Conservation (phyloP, 2,797 vertebrate genomes). For the Chelon auratus region DNA sequence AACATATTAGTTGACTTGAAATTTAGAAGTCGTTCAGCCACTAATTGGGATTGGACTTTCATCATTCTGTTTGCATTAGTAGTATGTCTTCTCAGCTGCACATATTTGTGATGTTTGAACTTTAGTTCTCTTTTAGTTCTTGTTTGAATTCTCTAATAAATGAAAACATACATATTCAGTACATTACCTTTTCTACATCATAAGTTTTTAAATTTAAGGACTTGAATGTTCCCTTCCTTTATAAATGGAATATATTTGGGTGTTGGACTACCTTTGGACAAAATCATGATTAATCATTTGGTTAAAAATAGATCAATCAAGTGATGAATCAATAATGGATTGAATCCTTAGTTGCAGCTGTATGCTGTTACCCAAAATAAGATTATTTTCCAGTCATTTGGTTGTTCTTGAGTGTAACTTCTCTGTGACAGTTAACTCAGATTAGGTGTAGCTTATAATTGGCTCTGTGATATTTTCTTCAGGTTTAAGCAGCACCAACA, state of each 20-base stretch:
- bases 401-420: not conserved
- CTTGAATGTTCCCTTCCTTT: not conserved
- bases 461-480: constrained; percentile 5
- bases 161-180: no score
- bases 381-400: not conserved
- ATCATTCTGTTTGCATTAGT: no score
- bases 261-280: not conserved
- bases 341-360: not conserved
- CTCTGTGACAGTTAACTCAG: not conserved
- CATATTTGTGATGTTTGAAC: no score
- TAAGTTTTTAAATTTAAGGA: no score
- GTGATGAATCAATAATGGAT: not conserved
- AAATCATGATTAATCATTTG: not conserved
- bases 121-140: no score
- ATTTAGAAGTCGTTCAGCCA: no score
- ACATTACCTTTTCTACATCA: no score
- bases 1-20: no score
- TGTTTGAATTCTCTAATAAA: no score
- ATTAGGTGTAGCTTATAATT: not conserved
- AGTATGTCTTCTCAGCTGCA: no score
- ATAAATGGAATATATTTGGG: not conserved
- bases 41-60: no score
- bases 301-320: not conserved
- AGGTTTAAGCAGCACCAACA: not conserved
- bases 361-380: not conserved